These are phyloP conservation scores for Murina feae DNA, from an alignment of 2,113 vertebrate species.

Conservation along the genomic window DNA sequence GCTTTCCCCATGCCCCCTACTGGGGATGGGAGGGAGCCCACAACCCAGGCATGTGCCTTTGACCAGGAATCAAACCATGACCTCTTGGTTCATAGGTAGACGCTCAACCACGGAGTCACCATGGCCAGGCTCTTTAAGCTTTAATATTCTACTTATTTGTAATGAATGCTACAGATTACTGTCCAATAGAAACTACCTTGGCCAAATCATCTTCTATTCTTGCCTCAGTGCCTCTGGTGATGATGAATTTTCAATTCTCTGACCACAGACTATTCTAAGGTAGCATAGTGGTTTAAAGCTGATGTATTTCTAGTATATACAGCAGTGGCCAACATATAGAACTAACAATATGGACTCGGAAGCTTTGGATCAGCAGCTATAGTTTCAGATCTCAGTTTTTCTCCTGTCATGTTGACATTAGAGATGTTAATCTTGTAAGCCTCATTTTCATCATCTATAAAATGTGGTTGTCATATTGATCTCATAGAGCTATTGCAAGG, in stretches of 20 bases:
- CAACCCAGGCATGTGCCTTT: no score
- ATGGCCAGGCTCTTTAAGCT: not conserved
- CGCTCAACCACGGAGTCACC: no score
- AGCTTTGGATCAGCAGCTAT: not conserved
- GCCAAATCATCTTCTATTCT: not conserved
- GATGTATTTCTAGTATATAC: not conserved
- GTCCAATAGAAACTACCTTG: not conserved
- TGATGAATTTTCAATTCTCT: not conserved
- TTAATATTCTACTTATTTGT: not conserved
- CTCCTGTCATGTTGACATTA: not conserved
- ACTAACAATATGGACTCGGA: not conserved
- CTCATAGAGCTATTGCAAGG: not conserved
- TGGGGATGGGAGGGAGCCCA: no score
- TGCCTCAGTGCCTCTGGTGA: not conserved
- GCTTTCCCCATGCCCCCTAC: no score
- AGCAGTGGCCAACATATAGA: not conserved
- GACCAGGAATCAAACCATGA: no score
- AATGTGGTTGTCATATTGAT: not conserved
- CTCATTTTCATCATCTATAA: not conserved
- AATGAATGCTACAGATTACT: not conserved
- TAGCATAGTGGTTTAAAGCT: not conserved
- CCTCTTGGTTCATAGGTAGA: no score
- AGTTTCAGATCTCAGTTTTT: not conserved
- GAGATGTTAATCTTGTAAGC: not conserved
- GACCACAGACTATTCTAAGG: not conserved